Evolutionary conservation across 1,140 invertebrate genomes (phyloP), one percentile per base, ranked within the genome.

Genomic region (Drosophila neocordata): DNA sequence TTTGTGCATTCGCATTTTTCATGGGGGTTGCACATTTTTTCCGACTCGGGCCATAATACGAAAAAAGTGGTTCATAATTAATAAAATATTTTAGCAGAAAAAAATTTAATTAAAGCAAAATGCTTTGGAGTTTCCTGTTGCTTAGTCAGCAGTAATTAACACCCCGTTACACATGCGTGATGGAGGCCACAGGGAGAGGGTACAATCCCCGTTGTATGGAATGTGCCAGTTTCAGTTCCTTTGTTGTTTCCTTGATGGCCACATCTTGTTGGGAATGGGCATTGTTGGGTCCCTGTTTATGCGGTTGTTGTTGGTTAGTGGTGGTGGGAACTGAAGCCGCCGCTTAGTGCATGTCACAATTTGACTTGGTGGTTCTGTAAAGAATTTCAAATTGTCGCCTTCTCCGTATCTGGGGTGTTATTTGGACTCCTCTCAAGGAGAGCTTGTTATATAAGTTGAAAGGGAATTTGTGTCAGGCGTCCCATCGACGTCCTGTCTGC

Each of bases 91-190:
- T 74, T 57, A 60, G 74, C 67, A 68, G 15, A 75, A 75, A 69
- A 52, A 69, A 69, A 76, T 76, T 60, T 76, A 76, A 76, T 76
- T 76, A 76, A 76, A 76, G 66, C 73, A 76, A 51, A 76, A 76
- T 76, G 38, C 66, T 76, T 59, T 35, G 73, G 48, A 75, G 65
- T 59, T 75, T 75, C 72, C 73, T 20, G 41, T 48, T 34, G 66
- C 60, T 69, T 65, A 63, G 59, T 22, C 73, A 60, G 65, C 73
- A 48, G 41, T 48, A 76, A 76, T 76, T 76, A 76, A 76, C 60
- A 75, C 41, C 38, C 35, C 15, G 58, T 60, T 57, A 61, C 72
- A 74, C 63, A 74, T 74, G 71, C 72, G 72, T 74, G 57, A 57
- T 61, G 44, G 34, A 52, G 64, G 53, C 41, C 41, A 48, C 8